These are phyloP conservation scores for Lasioglossum zephyrum DNA, from an alignment of 2,888 invertebrate species.

Conservation along the genomic window DNA sequence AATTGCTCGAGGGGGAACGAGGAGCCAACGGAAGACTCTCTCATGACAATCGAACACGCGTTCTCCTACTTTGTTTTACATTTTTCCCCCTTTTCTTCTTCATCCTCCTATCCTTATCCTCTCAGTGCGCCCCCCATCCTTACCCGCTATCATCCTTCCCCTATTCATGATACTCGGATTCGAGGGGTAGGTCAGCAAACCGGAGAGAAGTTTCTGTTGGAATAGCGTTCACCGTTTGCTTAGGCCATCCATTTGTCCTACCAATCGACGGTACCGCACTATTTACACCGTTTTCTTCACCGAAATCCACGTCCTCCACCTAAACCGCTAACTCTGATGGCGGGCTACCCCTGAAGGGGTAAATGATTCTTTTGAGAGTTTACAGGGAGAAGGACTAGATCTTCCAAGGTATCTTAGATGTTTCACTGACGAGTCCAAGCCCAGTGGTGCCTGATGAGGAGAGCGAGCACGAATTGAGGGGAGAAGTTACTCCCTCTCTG, in stretches of 20 bases:
- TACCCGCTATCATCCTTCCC: background rate
- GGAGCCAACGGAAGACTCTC: constrained; percentile 60
- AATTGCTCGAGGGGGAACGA: constrained; percentile 72
- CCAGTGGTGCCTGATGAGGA: too few relatives aligned
- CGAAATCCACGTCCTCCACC: too few relatives aligned
- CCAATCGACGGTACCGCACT: background rate
- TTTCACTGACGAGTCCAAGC: too few relatives aligned
- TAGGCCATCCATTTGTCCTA: background rate
- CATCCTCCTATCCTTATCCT: background rate
- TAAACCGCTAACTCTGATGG: background rate
- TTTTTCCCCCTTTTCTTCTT: constrained; percentile 27
- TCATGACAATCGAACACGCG: constrained; percentile 67
- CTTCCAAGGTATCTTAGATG: too few relatives aligned
- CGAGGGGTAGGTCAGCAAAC: constrained; percentile 5
- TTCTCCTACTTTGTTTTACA: constrained; percentile 43
- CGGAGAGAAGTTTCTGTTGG: background rate
- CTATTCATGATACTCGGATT: background rate
- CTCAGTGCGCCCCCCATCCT: background rate
- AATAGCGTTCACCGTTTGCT: background rate
- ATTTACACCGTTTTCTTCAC: background rate
- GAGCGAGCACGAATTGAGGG: too few relatives aligned
- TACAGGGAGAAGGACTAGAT: too few relatives aligned
- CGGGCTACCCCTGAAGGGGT: background rate
- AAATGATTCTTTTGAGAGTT: too few relatives aligned
- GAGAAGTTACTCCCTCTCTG: too few relatives aligned